A percentile compares a stretch with the other conserved stretches of the same genome.
Evolutionary conservation across 2,113 vertebrate species (phyloP).

Genomic region (Speoplatyrhinus poulsoni): DNA sequence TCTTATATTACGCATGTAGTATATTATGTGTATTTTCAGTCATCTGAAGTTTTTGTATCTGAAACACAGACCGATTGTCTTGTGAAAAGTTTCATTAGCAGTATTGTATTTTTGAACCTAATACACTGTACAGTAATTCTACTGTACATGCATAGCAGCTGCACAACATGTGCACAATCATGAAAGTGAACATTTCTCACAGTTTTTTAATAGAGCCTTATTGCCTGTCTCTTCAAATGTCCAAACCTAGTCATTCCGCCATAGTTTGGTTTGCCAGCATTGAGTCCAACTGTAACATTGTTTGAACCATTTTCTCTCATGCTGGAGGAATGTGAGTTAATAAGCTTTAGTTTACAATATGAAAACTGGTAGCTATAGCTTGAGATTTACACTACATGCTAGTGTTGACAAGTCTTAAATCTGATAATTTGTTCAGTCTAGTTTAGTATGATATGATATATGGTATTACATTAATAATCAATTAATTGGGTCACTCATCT

Average conservation of each 20-base stretch:
- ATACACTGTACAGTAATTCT: not conserved
- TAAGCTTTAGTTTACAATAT: constrained; percentile 15
- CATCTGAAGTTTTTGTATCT: constrained; percentile 8
- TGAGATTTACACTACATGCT: not conserved
- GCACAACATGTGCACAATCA: not conserved
- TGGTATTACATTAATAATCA: not conserved
- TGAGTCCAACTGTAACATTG: constrained; percentile 4
- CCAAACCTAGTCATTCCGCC: not conserved
- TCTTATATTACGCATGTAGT: not conserved
- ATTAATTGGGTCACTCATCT: not conserved
- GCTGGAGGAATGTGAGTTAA: constrained; percentile 4
- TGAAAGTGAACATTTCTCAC: not conserved
- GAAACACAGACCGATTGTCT: constrained; percentile 10
- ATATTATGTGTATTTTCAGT: constrained; percentile 2
- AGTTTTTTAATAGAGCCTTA: not conserved
- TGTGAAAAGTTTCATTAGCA: not conserved
- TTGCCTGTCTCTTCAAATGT: not conserved
- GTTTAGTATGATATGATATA: no score
- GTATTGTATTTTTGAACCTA: not conserved
- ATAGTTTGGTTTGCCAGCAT: not conserved
- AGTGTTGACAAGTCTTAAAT: not conserved
- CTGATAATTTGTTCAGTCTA: not conserved
- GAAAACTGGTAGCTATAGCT: not conserved
- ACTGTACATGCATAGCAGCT: not conserved
- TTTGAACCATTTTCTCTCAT: constrained; percentile 6